These are phyloP conservation scores for Anas flavirostris DNA, from an alignment of 2,797 vertebrate genomes.

Conservation along the genomic window DNA sequence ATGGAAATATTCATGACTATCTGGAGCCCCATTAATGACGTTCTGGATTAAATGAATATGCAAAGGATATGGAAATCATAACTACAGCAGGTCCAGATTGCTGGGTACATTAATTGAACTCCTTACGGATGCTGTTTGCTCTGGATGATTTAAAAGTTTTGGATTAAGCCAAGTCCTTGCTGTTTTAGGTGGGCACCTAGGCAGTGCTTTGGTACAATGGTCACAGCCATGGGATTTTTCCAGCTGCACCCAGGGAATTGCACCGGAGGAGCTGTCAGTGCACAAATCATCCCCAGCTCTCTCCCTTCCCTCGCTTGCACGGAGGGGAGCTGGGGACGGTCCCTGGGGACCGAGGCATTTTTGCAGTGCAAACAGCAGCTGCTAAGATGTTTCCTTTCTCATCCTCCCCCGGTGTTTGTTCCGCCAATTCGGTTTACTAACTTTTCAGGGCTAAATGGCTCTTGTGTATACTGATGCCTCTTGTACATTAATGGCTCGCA, in stretches of 20 bases:
- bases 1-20: conserved; percentile 42
- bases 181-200: background rate
- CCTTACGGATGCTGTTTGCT: rapidly evolving
- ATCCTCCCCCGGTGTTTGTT: background rate
- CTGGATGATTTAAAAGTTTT: background rate
- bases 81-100: background rate
- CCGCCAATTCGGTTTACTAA: background rate
- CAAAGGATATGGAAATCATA: background rate
- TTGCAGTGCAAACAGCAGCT: background rate
- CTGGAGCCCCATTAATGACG: conserved; percentile 8
- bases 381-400: rapidly evolving
- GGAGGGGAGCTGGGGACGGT: background rate
- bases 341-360: background rate
- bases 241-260: background rate
- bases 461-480: background rate
- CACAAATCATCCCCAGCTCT: background rate
- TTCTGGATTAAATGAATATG: background rate
- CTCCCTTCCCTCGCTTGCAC: rapidly evolving
- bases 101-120: background rate
- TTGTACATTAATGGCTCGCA: background rate
- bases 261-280: background rate
- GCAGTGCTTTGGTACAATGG: background rate
- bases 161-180: background rate
- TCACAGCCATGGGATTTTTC: background rate
- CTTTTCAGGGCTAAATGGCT: background rate